Percentiles rank a stretch among this genome's conserved stretches.
phyloP scores from a whole-genome alignment of 2,797 vertebrate species.

The Mallotus villosus region DNA sequence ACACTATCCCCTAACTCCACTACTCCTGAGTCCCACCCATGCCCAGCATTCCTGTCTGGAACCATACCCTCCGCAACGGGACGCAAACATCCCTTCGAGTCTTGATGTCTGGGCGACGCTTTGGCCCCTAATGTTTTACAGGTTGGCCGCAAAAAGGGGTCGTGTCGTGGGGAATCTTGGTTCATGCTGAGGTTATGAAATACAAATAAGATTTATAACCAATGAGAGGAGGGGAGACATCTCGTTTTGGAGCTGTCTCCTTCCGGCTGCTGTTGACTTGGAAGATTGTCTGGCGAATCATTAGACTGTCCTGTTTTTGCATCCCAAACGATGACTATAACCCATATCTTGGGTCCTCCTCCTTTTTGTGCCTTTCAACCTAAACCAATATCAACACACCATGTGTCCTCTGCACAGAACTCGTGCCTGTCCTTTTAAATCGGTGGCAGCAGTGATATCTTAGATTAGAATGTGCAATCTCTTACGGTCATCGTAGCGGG shows the following conservation, averaged over 20 bases:
- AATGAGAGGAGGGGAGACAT: no score
- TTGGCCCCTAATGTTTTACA: constrained; percentile 13
- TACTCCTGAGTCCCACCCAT: constrained; percentile 6
- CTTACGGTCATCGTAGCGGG: background rate
- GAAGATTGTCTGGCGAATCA: background rate
- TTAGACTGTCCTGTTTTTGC: constrained; percentile 1
- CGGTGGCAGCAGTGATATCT: background rate
- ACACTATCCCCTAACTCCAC: background rate
- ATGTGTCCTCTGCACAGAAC: background rate
- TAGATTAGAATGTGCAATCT: no score
- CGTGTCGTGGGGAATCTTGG: background rate
- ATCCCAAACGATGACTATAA: background rate
- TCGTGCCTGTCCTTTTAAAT: background rate
- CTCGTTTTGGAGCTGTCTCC: no score
- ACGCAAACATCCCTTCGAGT: background rate
- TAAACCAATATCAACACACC: constrained; percentile 1
- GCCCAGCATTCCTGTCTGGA: no score
- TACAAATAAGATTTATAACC: no score
- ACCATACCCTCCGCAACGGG: background rate
- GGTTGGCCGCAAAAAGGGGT: background rate
- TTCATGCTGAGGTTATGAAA: background rate
- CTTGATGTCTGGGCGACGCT: constrained; percentile 2
- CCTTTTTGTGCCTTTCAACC: background rate
- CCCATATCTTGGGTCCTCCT: background rate
- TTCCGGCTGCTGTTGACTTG: no score